These are phyloP conservation scores for Myotis planiceps DNA, from an alignment of 2,797 vertebrate genomes.

Conservation along the genomic window DNA sequence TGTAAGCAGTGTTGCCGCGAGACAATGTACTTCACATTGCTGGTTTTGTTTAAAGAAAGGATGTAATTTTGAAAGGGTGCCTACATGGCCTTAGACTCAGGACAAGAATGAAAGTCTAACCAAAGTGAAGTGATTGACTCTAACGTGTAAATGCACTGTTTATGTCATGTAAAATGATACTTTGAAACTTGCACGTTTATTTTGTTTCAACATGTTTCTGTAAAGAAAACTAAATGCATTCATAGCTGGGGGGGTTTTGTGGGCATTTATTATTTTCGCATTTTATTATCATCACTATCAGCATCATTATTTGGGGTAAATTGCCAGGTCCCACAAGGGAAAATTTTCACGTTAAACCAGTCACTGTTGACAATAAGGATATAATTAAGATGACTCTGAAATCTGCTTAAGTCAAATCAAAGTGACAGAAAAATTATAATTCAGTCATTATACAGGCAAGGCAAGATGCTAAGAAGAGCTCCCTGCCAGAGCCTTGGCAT, in stretches of 20 bases:
- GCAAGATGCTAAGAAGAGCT: conserved; percentile 35
- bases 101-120: conserved; percentile 71
- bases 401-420: conserved; percentile 54
- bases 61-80: conserved; percentile 36
- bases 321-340: conserved; percentile 45
- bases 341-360: conserved; percentile 71
- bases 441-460: conserved; percentile 84
- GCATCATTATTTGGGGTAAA: conserved; percentile 52
- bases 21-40: background rate
- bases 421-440: conserved; percentile 60
- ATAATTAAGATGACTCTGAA: conserved; percentile 69
- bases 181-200: conserved; percentile 50
- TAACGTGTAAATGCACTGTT: conserved; percentile 66
- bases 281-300: conserved; percentile 38
- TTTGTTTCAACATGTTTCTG: conserved; percentile 63
- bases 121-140: conserved; percentile 75
- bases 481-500: conserved; percentile 80
- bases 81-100: conserved; percentile 49
- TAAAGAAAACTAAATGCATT: conserved; percentile 48
- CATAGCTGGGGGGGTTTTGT: conserved; percentile 37
- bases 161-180: conserved; percentile 22
- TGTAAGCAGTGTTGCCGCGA: conserved; percentile 26
- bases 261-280: conserved; percentile 55
- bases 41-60: conserved; percentile 66
- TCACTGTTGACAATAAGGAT: conserved; percentile 66